These are phyloP conservation scores for Sterrhoptilus dennistouni DNA, from an alignment of 2,113 vertebrate species.

Conservation along the genomic window DNA sequence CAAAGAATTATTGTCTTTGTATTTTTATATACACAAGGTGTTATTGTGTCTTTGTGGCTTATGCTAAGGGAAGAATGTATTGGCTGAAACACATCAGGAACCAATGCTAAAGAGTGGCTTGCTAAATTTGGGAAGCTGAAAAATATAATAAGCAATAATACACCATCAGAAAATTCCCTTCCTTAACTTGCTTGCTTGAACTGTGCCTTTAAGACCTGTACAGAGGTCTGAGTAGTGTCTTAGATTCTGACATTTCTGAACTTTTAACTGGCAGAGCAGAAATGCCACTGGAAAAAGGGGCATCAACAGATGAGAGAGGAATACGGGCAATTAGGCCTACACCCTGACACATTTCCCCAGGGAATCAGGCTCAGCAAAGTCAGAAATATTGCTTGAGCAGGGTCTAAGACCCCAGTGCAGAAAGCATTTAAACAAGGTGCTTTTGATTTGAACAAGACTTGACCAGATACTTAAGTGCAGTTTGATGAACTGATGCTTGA, in stretches of 20 bases:
- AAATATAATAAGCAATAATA: background rate
- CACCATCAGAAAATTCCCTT: background rate
- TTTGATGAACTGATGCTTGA: slow-evolving; percentile 27
- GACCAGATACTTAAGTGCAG: slow-evolving; percentile 2
- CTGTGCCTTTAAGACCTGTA: background rate
- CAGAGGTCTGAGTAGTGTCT: background rate
- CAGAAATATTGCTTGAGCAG: background rate
- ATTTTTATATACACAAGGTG: background rate
- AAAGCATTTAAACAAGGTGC: slow-evolving; percentile 23
- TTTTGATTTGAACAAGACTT: slow-evolving; percentile 33
- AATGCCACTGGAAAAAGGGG: background rate
- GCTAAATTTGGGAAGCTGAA: background rate
- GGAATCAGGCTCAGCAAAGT: background rate
- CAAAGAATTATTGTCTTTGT: background rate
- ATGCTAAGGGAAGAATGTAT: background rate
- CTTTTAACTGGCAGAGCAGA: slow-evolving; percentile 2
- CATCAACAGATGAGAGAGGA: background rate
- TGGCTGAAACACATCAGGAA: background rate
- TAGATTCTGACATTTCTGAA: background rate
- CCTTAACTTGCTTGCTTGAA: background rate
- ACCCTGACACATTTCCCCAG: background rate
- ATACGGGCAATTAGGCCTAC: background rate
- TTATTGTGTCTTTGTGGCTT: background rate
- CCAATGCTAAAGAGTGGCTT: background rate
- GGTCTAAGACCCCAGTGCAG: background rate